Percentiles rank a stretch among this genome's conserved stretches.
phyloP scores from a whole-genome alignment of 2,888 invertebrate genomes.

The Scelioninae gen. 2 region DNA sequence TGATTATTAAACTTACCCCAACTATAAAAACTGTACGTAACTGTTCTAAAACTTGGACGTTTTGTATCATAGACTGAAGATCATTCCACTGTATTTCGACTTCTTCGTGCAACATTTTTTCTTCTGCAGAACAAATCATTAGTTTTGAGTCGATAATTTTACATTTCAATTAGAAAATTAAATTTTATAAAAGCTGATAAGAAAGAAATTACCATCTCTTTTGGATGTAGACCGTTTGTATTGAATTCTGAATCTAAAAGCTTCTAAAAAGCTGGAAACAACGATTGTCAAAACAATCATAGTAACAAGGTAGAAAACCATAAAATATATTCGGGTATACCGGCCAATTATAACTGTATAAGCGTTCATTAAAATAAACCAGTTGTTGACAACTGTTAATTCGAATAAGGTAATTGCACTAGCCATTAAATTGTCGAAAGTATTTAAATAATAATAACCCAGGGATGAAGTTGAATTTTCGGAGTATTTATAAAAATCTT shows the following conservation, averaged over 20 bases:
- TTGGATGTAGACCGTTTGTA: slow-evolving; percentile 89
- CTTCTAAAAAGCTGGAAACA: slow-evolving; percentile 91
- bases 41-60: slow-evolving; percentile 76
- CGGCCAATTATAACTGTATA: slow-evolving; percentile 83
- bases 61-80: slow-evolving; percentile 78
- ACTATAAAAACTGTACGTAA: slow-evolving; percentile 76
- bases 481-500: slow-evolving; percentile 86
- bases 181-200: neutral
- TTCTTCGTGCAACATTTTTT: slow-evolving; percentile 85
- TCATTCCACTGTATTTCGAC: slow-evolving; percentile 84
- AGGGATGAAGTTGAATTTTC: slow-evolving; percentile 81
- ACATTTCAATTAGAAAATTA: neutral
- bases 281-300: slow-evolving; percentile 95
- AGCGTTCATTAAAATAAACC: slow-evolving; percentile 95
- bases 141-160: too few species aligned
- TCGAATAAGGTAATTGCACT: slow-evolving; percentile 91
- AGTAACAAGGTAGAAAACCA: slow-evolving; percentile 91
- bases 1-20: slow-evolving; percentile 73
- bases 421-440: slow-evolving; percentile 86
- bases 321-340: slow-evolving; percentile 89
- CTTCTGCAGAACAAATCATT: slow-evolving; percentile 76
- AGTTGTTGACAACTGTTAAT: slow-evolving; percentile 93
- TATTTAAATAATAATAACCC: slow-evolving; percentile 92
- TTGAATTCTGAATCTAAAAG: slow-evolving; percentile 91
- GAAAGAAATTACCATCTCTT: slow-evolving; percentile 79